phyloP scores from a whole-genome alignment of 2,113 vertebrate genomes.

The Vimba vimba region DNA sequence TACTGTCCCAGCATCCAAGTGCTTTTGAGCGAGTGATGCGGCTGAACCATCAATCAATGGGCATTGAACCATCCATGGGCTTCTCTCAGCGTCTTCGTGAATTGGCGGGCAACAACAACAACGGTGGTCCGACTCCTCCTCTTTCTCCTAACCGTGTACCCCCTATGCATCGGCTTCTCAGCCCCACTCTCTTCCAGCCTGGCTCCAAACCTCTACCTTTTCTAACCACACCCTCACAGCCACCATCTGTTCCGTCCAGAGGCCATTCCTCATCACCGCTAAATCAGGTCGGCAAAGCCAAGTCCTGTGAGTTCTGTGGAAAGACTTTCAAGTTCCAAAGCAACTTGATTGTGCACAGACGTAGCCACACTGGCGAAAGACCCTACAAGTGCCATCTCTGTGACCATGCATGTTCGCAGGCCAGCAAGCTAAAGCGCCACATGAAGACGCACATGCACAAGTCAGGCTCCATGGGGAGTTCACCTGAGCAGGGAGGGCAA shows the following conservation, averaged over 20 bases:
- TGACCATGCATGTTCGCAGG: conserved; percentile 98
- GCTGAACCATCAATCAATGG: conserved; percentile 83
- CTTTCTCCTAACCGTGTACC: conserved; percentile 95
- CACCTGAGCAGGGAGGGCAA: conserved; percentile 90
- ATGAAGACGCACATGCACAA: conserved; percentile 99
- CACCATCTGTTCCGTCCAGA: conserved; percentile 80
- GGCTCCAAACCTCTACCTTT: conserved; percentile 93
- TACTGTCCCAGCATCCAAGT: conserved; percentile 99
- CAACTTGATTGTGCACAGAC: conserved; percentile 96
- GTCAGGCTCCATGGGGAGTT: conserved; percentile 91
- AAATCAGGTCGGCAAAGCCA: conserved; percentile 86
- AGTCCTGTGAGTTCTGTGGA: conserved; percentile 98
- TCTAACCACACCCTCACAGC: conserved; percentile 85
- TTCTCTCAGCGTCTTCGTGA: conserved; percentile 96
- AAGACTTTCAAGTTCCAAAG: conserved; percentile 99
- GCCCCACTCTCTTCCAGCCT: conserved; percentile 89
- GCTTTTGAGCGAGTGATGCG: conserved; percentile 99
- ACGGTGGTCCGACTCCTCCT: conserved; percentile 90
- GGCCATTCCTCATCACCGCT: conserved; percentile 72
- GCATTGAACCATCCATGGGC: conserved; percentile 97
- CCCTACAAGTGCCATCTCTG: conserved; percentile 99
- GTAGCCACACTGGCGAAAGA: conserved; percentile 98
- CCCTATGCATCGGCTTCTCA: conserved; percentile 96
- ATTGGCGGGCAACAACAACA: conserved; percentile 90
- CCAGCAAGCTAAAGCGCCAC: conserved; percentile 99